Evolutionary conservation across 35 echinoderm and acorn worm species (phyloP).

Genomic region (Ptychodera flava): DNA sequence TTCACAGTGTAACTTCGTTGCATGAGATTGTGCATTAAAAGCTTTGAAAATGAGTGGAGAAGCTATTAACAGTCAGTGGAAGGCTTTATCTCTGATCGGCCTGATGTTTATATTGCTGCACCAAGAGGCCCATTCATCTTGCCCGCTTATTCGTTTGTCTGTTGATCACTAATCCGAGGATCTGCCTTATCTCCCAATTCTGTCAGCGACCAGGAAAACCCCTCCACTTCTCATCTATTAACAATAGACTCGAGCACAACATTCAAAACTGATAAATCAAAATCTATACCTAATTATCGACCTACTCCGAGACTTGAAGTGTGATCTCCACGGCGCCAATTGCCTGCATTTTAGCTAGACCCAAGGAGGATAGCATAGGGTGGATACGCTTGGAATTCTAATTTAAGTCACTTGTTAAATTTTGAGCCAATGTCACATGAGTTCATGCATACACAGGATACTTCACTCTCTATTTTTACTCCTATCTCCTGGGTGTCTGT

Average conservation of each 20-base stretch:
- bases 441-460: no score
- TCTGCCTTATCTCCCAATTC: neutral
- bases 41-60: neutral
- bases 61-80: neutral
- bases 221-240: neutral
- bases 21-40: neutral
- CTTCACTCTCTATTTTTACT: no score
- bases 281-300: neutral
- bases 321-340: neutral
- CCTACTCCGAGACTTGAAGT: neutral
- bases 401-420: neutral
- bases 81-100: neutral
- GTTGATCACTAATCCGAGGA: neutral
- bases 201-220: neutral
- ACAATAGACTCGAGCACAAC: neutral
- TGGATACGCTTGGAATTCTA: neutral
- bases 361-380: neutral
- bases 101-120: neutral
- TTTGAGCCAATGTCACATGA: neutral
- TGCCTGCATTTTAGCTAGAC: neutral
- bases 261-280: slow-evolving; percentile 2
- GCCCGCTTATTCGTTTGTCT: neutral
- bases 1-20: neutral
- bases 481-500: no score
- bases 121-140: neutral